Evolutionary conservation across 2,797 vertebrate species (phyloP).

Genomic region (Anas georgica): DNA sequence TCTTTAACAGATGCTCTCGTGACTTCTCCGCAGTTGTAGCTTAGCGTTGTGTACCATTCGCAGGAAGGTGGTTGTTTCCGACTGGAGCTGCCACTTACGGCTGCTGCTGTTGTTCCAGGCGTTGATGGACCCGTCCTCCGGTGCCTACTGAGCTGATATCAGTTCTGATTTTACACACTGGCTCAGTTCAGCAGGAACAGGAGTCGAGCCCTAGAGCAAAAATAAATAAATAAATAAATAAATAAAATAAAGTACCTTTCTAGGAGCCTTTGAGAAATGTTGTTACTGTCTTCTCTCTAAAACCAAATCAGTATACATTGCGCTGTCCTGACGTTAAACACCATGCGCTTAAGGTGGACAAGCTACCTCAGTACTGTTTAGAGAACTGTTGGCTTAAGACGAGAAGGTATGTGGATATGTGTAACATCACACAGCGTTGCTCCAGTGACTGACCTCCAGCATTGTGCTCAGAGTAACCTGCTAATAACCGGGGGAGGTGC

Average conservation of each 20-base stretch:
- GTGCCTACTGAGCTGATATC: conserved; percentile 99
- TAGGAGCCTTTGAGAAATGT: conserved; percentile 30
- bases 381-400: conserved; percentile 4
- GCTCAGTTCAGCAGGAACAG: conserved; percentile 99
- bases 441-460: neutral
- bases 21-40: conserved; percentile 55
- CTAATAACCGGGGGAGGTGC: neutral
- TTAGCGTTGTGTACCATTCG: conserved; percentile 15
- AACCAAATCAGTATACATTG: neutral
- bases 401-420: neutral
- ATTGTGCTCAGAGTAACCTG: neutral
- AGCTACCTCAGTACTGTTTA: neutral
- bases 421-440: neutral
- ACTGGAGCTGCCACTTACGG: neutral
- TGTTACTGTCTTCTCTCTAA: conserved; percentile 13
- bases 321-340: neutral
- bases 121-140: conserved; percentile 87
- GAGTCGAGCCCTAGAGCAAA: conserved; percentile 90
- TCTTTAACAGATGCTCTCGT: neutral
- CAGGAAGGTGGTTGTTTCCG: conserved; percentile 3
- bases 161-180: conserved; percentile 96
- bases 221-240: neutral
- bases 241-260: neutral
- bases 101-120: conserved; percentile 62
- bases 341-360: neutral